Conservation (phyloP, 2,113 vertebrate species). For the Sarotherodon lohbergeri region DNA sequence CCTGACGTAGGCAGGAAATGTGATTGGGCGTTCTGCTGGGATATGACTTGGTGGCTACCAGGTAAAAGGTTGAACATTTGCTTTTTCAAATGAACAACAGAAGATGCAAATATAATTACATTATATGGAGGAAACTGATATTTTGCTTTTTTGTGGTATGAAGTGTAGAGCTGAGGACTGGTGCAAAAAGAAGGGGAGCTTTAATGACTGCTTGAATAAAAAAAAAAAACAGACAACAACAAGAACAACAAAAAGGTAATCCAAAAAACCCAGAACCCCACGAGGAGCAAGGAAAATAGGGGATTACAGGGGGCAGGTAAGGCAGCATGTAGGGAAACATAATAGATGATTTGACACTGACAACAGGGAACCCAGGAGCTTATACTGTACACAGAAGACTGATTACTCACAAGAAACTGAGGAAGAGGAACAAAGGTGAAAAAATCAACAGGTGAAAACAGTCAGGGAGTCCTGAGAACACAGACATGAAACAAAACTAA, state of each 20-base stretch:
- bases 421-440: background rate
- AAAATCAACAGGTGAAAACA: background rate
- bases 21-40: rapidly evolving
- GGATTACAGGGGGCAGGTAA: background rate
- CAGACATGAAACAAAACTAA: background rate
- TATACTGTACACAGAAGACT: background rate
- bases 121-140: background rate
- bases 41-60: background rate
- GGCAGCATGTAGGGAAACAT: background rate
- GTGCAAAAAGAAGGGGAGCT: background rate
- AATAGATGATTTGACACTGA: background rate
- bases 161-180: background rate
- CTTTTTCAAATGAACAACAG: background rate
- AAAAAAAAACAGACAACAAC: background rate
- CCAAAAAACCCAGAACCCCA: background rate
- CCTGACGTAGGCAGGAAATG: background rate
- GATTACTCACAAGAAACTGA: background rate
- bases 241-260: background rate
- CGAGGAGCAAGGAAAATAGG: background rate
- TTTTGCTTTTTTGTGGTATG: background rate
- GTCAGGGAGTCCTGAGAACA: background rate
- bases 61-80: background rate
- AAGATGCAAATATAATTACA: background rate
- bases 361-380: background rate
- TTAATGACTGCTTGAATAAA: background rate